A percentile compares a stretch with the other conserved stretches of the same genome.
phyloP scores from a whole-genome alignment of 2,888 invertebrate genomes.

The Sisyra nigra region DNA sequence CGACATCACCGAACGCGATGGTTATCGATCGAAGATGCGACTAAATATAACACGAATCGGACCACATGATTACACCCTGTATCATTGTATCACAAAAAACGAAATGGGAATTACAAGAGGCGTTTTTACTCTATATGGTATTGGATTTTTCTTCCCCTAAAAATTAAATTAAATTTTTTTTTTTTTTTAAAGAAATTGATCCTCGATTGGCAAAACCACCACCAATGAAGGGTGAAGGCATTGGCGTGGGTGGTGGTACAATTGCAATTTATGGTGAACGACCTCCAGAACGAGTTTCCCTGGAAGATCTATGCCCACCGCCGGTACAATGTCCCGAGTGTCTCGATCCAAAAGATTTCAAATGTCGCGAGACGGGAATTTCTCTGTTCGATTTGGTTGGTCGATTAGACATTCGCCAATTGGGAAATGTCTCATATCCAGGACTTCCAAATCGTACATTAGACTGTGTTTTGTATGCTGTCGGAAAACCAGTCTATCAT shows the following conservation, averaged over 20 bases:
- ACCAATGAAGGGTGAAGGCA: constrained; percentile 15
- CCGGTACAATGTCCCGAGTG: constrained; percentile 43
- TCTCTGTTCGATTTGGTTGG: constrained; percentile 39
- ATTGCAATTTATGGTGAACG: constrained; percentile 37
- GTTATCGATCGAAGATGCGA: constrained; percentile 57
- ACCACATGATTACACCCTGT: constrained; percentile 52
- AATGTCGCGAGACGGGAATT: constrained; percentile 38
- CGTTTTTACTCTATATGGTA: constrained; percentile 49
- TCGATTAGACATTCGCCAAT: neutral
- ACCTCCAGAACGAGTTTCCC: constrained; percentile 40
- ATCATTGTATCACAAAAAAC: constrained; percentile 76
- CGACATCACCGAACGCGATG: constrained; percentile 32
- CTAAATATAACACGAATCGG: constrained; percentile 56
- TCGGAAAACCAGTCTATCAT: constrained; percentile 87
- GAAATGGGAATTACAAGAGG: constrained; percentile 67
- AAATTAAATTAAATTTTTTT: neutral
- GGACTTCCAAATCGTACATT: constrained; percentile 30
- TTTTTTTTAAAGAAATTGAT: constrained; percentile 23
- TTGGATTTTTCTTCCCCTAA: constrained; percentile 9
- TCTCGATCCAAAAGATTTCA: constrained; percentile 33
- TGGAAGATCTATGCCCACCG: constrained; percentile 43
- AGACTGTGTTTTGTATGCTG: constrained; percentile 76
- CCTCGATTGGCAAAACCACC: constrained; percentile 32
- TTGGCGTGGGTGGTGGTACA: constrained; percentile 20
- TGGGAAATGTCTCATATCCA: constrained; percentile 40